These are phyloP conservation scores for Sebastes itinus DNA, from an alignment of 2,797 vertebrate genomes.

Conservation along the genomic window DNA sequence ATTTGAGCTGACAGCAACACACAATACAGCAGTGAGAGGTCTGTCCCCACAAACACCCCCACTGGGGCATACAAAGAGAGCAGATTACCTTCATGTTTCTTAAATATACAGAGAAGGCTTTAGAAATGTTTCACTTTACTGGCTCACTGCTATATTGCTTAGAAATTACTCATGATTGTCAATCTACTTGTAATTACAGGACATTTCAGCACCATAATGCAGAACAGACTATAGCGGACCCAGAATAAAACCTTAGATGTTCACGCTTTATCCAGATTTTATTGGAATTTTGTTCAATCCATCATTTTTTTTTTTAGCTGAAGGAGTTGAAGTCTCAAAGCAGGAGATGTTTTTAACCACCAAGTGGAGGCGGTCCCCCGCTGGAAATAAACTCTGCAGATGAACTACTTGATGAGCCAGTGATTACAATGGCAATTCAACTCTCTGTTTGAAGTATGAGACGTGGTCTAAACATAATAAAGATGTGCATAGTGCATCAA, in stretches of 20 bases:
- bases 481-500: slow-evolving; percentile 45
- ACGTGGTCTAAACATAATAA: slow-evolving; percentile 31
- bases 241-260: neutral
- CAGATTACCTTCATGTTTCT: slow-evolving; percentile 7
- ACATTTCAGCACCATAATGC: neutral
- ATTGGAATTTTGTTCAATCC: neutral
- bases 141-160: neutral
- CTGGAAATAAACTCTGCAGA: slow-evolving; percentile 10
- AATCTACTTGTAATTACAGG: neutral
- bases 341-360: neutral
- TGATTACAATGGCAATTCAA: slow-evolving; percentile 24
- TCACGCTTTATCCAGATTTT: neutral
- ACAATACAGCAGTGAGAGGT: slow-evolving; percentile 27
- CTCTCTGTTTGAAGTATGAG: slow-evolving; percentile 15
- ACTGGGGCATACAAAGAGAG: neutral
- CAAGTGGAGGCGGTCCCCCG: neutral
- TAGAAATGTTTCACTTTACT: neutral
- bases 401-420: slow-evolving; percentile 3
- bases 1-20: slow-evolving; percentile 60
- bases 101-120: neutral
- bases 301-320: neutral
- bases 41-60: slow-evolving; percentile 21
- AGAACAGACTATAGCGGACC: neutral
- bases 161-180: neutral
- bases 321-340: neutral